Evolutionary conservation across 2,113 vertebrate genomes (phyloP).

Genomic region (Ornithorhynchus anatinus): DNA sequence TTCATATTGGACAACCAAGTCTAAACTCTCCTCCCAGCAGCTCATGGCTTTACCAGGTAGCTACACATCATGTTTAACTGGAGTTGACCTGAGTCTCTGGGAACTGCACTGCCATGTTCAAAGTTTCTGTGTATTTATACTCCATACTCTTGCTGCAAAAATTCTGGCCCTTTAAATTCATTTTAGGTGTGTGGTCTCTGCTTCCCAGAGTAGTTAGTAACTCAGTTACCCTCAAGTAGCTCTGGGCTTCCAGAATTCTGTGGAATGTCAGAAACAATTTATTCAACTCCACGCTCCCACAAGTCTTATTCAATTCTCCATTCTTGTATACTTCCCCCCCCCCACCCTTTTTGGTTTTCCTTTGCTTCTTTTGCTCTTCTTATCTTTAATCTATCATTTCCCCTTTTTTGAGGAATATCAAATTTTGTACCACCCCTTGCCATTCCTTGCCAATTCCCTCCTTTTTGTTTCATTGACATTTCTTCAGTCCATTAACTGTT

Average conservation of each 20-base stretch:
- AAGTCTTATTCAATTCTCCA: too few species aligned
- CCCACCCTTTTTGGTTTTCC: background rate
- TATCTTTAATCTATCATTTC: background rate
- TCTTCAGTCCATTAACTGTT: background rate
- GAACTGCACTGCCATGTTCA: too few species aligned
- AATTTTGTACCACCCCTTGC: background rate
- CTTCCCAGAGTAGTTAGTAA: constrained; percentile 26
- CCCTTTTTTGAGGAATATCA: too few species aligned
- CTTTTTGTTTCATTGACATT: too few species aligned
- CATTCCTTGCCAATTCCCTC: background rate
- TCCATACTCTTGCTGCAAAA: constrained; percentile 4
- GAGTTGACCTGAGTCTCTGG: too few species aligned
- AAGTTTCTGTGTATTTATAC: background rate
- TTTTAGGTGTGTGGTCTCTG: constrained; percentile 46
- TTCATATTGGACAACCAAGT: too few species aligned
- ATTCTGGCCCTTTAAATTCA: constrained; percentile 22
- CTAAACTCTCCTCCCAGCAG: too few species aligned
- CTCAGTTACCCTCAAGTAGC: constrained; percentile 25
- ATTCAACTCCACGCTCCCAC: too few species aligned
- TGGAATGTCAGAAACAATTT: too few species aligned
- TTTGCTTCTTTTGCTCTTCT: background rate
- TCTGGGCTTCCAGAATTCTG: constrained; percentile 45
- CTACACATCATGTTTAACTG: too few species aligned
- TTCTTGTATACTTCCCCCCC: too few species aligned
- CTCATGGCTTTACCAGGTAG: too few species aligned